A percentile compares a stretch with the other conserved stretches of the same genome.
These are phyloP conservation scores for Forbesichthys agassizii DNA, from an alignment of 2,113 vertebrate species.

Conservation along the genomic window DNA sequence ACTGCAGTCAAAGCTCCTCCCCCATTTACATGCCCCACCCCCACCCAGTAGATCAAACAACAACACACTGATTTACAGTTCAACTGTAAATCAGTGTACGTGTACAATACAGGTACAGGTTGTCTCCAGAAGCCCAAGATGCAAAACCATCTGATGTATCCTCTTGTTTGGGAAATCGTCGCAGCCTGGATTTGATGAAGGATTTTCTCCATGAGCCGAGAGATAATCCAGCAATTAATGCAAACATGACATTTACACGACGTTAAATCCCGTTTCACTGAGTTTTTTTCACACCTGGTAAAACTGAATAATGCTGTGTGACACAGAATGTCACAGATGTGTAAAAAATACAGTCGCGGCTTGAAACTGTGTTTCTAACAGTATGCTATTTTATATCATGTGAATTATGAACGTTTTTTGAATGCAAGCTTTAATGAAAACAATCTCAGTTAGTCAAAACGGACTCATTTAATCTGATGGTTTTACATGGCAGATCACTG, in stretches of 20 bases:
- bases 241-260: slow-evolving; percentile 27
- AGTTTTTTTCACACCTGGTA: too few species aligned
- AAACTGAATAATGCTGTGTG: neutral
- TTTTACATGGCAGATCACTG: neutral
- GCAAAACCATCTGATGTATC: slow-evolving; percentile 16
- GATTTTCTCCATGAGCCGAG: slow-evolving; percentile 25
- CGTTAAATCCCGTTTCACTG: slow-evolving; percentile 30
- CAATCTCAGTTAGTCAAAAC: neutral
- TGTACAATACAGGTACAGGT: neutral
- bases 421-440: neutral
- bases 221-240: slow-evolving; percentile 42
- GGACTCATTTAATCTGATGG: neutral
- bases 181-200: slow-evolving; percentile 30
- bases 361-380: neutral
- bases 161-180: slow-evolving; percentile 15
- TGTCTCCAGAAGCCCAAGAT: neutral
- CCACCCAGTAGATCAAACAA: slow-evolving; percentile 1
- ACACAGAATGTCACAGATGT: neutral
- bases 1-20: slow-evolving; percentile 26
- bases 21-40: slow-evolving; percentile 6
- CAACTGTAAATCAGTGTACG: slow-evolving; percentile 28
- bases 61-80: slow-evolving; percentile 34
- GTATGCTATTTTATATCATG: slow-evolving; percentile 1
- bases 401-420: neutral
- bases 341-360: neutral